phyloP scores from a whole-genome alignment of 2,797 vertebrate genomes.

The Taenioides sp. region DNA sequence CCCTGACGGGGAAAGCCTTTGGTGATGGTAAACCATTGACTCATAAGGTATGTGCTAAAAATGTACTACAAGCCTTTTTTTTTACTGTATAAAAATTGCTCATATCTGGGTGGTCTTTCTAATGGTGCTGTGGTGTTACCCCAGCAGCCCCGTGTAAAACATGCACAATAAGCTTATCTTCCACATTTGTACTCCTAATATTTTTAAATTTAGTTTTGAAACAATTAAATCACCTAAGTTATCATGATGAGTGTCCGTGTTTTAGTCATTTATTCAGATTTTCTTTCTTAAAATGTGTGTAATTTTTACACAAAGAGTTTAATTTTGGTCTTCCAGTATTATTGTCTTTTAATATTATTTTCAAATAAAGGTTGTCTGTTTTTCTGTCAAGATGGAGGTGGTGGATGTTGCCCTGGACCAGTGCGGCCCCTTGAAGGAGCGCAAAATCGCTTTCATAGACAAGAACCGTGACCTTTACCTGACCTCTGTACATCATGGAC shows the following conservation, averaged over 20 bases:
- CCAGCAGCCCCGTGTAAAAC: no score
- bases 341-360: no score
- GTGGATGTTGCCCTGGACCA: slow-evolving; percentile 92
- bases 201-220: neutral
- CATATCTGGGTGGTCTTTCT: no score
- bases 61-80: neutral
- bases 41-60: slow-evolving; percentile 84
- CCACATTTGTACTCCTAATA: no score
- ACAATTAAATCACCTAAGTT: neutral
- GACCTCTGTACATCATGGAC: slow-evolving; percentile 86
- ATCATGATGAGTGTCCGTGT: neutral
- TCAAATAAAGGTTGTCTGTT: slow-evolving; percentile 13
- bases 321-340: no score
- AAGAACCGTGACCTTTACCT: slow-evolving; percentile 96
- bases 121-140: no score
- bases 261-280: no score
- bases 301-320: no score
- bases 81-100: neutral
- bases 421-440: slow-evolving; percentile 85
- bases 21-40: slow-evolving; percentile 88
- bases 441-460: slow-evolving; percentile 94
- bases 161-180: no score
- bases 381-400: slow-evolving; percentile 84
- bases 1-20: slow-evolving; percentile 87
- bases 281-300: no score